These are phyloP conservation scores for Pangasianodon gigas DNA, from an alignment of 2,113 vertebrate genomes.

Conservation along the genomic window DNA sequence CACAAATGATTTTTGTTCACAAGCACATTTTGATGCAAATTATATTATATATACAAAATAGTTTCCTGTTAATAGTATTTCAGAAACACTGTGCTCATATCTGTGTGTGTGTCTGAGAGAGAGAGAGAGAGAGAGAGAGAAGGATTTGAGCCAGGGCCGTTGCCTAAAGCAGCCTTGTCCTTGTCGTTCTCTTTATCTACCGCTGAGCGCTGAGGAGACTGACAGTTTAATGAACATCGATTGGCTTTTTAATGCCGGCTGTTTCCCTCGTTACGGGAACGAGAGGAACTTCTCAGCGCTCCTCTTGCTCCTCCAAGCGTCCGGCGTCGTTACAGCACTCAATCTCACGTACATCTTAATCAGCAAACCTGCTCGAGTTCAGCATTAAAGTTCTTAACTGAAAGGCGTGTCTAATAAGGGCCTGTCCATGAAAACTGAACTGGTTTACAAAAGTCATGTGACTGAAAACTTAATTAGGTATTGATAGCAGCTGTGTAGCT, in stretches of 20 bases:
- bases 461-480: neutral
- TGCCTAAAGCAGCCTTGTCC: slow-evolving; percentile 22
- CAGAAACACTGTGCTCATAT: neutral
- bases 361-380: slow-evolving; percentile 17
- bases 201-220: slow-evolving; percentile 23
- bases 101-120: neutral
- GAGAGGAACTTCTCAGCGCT: slow-evolving; percentile 33
- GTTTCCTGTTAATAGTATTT: neutral
- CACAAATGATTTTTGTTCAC: neutral
- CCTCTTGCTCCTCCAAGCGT: slow-evolving; percentile 28
- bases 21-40: neutral
- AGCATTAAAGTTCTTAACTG: slow-evolving; percentile 13
- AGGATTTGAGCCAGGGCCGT: neutral
- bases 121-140: neutral
- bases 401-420: slow-evolving; percentile 27
- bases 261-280: slow-evolving; percentile 47
- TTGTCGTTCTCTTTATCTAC: slow-evolving; percentile 38
- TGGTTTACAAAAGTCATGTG: neutral
- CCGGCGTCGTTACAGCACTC: slow-evolving; percentile 23
- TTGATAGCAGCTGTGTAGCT: neutral
- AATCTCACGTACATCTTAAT: slow-evolving; percentile 42
- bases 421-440: neutral
- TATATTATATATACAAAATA: neutral
- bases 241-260: slow-evolving; percentile 45
- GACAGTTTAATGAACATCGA: slow-evolving; percentile 57